Base-by-base conservation (phyloP, 2,888 invertebrate species). In the Thera britannica region DNA sequence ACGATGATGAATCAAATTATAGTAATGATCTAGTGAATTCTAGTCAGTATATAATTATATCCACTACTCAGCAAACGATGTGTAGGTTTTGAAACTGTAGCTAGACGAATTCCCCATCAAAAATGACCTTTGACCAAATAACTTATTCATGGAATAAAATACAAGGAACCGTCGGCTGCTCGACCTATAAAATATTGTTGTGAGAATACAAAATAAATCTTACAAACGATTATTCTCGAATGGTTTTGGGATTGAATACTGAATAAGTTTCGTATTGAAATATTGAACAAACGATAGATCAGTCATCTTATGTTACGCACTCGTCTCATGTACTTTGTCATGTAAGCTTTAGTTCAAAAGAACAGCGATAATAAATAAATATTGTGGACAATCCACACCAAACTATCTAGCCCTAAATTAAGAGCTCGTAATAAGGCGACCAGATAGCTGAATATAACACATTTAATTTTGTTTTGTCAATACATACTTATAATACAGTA, bases 61-160 rank as follows among this genome's bases (percentile, higher is more conserved):
- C 23, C 23, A 23, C 23, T 23, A 51, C 2, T 5, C 4, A 51
- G 7, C 51, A 9, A 51, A 51, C 23, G 2, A 8, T 34, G 8
- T 7, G 34, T 9, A 52, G 34, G 52, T 52, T 52, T 52, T 8
- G 46, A 54, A 58, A 59, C 52, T 67, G 58, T 58, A 58, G 58
- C 51, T 51, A 34, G 44, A 7, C 44, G 5, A 44, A 36, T 52
- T 64, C 36, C 4, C 51, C 52, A 44, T 56, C 34, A 52, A 6
- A 23, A 52, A 52, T 52, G n/a, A 44, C 44, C 44, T 44, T 44
- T 44, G 44, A 44, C 44, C 8, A 44, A 44, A 44, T 67, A 58
- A 68, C 52, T 63, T 68, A 60, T 71, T 68, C 60, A 61, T 67
- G 46, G 54, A 58, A 54, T 52, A 59, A 11, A 35, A 65, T 2